Conservation (phyloP, 1,140 invertebrate species). For the Acromyrmex heyeri region DNA sequence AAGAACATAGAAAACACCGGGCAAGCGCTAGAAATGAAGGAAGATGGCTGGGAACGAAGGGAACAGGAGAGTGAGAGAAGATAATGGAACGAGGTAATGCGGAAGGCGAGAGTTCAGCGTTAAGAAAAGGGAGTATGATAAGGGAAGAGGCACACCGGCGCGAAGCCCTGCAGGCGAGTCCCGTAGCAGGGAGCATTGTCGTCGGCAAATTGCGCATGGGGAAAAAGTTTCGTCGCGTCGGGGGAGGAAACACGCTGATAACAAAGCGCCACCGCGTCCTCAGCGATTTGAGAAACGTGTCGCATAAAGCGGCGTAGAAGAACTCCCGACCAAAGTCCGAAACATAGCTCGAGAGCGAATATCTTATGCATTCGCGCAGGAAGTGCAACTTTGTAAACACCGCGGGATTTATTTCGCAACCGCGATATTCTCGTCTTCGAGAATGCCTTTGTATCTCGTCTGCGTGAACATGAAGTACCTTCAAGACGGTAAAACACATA, state of each 20-base stretch:
- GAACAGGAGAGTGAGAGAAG: background rate
- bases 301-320: conserved; percentile 31
- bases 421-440: conserved; percentile 17
- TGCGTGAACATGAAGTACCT: background rate
- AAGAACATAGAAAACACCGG: background rate
- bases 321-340: conserved; percentile 26
- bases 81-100: background rate
- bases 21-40: background rate
- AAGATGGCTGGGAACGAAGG: background rate
- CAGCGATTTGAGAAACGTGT: conserved; percentile 50
- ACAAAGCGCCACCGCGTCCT: conserved; percentile 41
- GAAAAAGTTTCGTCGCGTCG: conserved; percentile 45
- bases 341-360: conserved; percentile 9
- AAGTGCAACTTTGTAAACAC: conserved; percentile 49
- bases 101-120: conserved; percentile 32
- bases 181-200: conserved; percentile 44
- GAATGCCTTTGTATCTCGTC: background rate
- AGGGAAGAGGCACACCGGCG: conserved; percentile 10
- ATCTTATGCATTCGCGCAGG: conserved; percentile 47
- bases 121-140: conserved; percentile 26
- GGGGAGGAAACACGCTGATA: conserved; percentile 48
- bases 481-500: background rate
- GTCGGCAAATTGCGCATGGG: conserved; percentile 57
- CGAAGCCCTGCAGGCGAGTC: conserved; percentile 46
- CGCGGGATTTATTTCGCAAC: conserved; percentile 37